Conservation (phyloP, 2,797 vertebrate genomes). For the Gadopsis bispinosus region DNA sequence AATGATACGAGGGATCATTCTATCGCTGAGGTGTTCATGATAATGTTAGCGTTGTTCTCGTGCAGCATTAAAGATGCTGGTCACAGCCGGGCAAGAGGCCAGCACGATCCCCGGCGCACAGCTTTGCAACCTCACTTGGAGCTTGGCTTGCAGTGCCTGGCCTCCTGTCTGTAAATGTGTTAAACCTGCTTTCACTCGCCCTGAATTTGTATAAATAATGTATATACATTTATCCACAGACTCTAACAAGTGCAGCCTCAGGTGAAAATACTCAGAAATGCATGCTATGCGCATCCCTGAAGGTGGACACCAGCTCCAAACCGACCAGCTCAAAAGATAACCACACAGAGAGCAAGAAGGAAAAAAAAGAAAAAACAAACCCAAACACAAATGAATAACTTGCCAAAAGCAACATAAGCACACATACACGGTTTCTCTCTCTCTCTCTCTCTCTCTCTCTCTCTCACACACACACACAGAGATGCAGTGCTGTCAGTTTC, state of each 20-base stretch:
- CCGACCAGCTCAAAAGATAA: constrained; percentile 77
- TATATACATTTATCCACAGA: constrained; percentile 85
- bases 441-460: constrained; percentile 12
- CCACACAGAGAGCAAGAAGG: constrained; percentile 70
- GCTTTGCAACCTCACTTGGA: constrained; percentile 70
- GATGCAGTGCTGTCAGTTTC: constrained; percentile 75
- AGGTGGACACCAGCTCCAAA: constrained; percentile 82
- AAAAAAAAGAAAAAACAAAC: constrained; percentile 42
- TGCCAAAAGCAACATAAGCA: constrained; percentile 80
- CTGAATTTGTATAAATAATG: constrained; percentile 87
- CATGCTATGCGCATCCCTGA: constrained; percentile 80
- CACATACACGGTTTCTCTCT: constrained; percentile 30
- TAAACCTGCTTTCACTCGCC: constrained; percentile 82
- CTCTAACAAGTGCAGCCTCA: constrained; percentile 85
- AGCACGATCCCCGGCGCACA: constrained; percentile 63
- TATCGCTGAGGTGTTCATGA: constrained; percentile 37
- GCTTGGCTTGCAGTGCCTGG: constrained; percentile 78
- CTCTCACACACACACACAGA: constrained; percentile 45
- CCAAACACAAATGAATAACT: constrained; percentile 77
- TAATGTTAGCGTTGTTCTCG: constrained; percentile 41
- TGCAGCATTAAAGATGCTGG: constrained; percentile 71
- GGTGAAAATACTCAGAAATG: constrained; percentile 86
- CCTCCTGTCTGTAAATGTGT: constrained; percentile 82
- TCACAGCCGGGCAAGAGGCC: constrained; percentile 66
- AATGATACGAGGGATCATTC: constrained; percentile 21